These are phyloP conservation scores for Eupithecia subumbrata DNA, from an alignment of 2,888 invertebrate species.

Conservation along the genomic window DNA sequence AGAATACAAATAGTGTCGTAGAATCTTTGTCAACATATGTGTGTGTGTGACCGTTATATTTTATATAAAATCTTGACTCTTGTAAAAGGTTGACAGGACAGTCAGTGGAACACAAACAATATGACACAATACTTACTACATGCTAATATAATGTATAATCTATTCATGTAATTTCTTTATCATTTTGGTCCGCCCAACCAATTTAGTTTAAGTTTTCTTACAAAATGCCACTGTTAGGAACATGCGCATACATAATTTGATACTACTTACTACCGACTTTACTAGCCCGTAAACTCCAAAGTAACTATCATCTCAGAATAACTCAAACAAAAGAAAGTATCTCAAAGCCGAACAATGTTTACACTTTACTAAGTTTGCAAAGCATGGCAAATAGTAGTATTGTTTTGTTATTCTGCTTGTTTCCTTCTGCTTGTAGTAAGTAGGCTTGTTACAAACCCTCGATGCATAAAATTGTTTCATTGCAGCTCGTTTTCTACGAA, in stretches of 20 bases:
- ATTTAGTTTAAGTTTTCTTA: background rate
- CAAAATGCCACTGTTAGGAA: background rate
- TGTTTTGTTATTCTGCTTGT: conserved; percentile 64
- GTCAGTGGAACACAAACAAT: background rate
- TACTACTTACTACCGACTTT: background rate
- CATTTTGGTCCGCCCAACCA: background rate
- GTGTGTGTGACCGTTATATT: background rate
- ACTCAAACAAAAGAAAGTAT: conserved; percentile 37
- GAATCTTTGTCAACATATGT: conserved; percentile 32
- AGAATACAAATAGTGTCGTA: background rate
- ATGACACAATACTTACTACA: background rate
- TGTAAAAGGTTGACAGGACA: too few species aligned
- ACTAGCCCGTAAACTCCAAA: background rate
- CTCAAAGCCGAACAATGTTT: conserved; percentile 57
- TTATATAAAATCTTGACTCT: background rate
- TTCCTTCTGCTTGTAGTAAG: conserved; percentile 52
- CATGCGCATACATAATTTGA: background rate
- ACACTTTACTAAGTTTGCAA: conserved; percentile 56
- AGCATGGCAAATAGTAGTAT: conserved; percentile 63
- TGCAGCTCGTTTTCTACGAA: conserved; percentile 53
- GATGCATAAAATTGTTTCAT: conserved; percentile 56
- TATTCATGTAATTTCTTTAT: background rate
- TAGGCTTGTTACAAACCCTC: conserved; percentile 60
- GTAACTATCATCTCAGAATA: background rate
- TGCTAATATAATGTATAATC: background rate